These are phyloP conservation scores for Argyra leucocephala DNA, from an alignment of 2,888 invertebrate species.

Conservation along the genomic window DNA sequence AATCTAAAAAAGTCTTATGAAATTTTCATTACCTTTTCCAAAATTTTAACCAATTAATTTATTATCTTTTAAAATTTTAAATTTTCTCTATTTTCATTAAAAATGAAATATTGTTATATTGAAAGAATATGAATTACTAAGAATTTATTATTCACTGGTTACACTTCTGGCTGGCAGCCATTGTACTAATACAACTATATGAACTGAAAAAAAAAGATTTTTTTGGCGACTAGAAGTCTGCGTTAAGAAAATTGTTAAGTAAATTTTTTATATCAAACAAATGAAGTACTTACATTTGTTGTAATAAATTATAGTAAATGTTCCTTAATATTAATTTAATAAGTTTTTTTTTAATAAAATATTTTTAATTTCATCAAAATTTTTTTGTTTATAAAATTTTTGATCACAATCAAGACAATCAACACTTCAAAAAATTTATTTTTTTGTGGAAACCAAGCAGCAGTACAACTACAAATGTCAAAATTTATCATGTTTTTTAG, in stretches of 20 bases:
- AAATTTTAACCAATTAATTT: too few species aligned
- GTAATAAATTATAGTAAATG: background rate
- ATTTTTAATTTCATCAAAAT: background rate
- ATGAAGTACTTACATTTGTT: background rate
- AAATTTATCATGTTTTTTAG: too few species aligned
- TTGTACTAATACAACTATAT: constrained; percentile 1
- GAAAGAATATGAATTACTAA: too few species aligned
- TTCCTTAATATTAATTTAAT: background rate
- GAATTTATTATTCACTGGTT: background rate
- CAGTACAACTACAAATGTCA: background rate
- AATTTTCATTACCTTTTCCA: too few species aligned
- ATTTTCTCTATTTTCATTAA: too few species aligned
- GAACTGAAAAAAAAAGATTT: background rate
- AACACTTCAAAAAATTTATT: background rate
- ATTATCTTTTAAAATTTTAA: too few species aligned
- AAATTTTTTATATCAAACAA: background rate
- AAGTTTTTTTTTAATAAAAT: background rate
- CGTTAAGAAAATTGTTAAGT: constrained; percentile 4
- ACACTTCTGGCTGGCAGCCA: constrained; percentile 6
- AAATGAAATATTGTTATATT: too few species aligned
- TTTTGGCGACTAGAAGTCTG: constrained; percentile 4
- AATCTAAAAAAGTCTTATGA: too few species aligned
- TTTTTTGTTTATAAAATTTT: constrained; percentile 6
- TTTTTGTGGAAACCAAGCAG: background rate
- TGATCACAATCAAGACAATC: constrained; percentile 1